Base-by-base conservation (phyloP, 2,888 invertebrate genomes). In the Meghimatium bilineatum region DNA sequence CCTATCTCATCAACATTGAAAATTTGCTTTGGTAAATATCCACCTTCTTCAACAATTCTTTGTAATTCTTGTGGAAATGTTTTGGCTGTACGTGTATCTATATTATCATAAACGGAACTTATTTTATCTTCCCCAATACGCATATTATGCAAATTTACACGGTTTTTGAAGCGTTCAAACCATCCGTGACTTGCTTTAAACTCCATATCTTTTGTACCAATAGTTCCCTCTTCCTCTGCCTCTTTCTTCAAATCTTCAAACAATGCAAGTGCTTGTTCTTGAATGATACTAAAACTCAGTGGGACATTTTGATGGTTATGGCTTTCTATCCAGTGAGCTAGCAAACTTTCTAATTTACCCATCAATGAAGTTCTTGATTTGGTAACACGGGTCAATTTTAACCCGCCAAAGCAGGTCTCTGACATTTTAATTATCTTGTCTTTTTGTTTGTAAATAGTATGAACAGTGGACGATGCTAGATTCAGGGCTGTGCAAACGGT, bases 1-100 rank as follows among this genome's bases (percentile, higher is more conserved):
- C 85, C 85, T 44, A 83, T 83, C 44, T 85, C 83, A 63, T 81
- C 83, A 60, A 69, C 36, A 49, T 71, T 83, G 78, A 83, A 85
- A 34, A 85, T 69, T 49, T 85, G 85, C 44, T 85, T 60, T 32
- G 79, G 66, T 8, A 29, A 49, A 60, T 80, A 85, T 17, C 85
- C 85, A 26, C 80, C 83, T 49, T 83, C 83, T 32, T 72, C 72
- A 26, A 83, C 75, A 34, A 84, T 66, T 56, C 66, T 66, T 26
- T 52, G 52, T n/a, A 84, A 67, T 29, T 44, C 80, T 38, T 44
- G 56, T 34, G 84, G 80, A 52, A 67, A 84, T 20, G 71, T 49
- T 29, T 74, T 74, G 12, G 17, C 72, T 74, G 72, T 38, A n/a
- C 38, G 38, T 56, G 56, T 3, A 12, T 5, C 66, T n/a, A n/a